Evolutionary conservation across 1,140 invertebrate genomes (phyloP).

Genomic region (Leptonema lineaticorne): DNA sequence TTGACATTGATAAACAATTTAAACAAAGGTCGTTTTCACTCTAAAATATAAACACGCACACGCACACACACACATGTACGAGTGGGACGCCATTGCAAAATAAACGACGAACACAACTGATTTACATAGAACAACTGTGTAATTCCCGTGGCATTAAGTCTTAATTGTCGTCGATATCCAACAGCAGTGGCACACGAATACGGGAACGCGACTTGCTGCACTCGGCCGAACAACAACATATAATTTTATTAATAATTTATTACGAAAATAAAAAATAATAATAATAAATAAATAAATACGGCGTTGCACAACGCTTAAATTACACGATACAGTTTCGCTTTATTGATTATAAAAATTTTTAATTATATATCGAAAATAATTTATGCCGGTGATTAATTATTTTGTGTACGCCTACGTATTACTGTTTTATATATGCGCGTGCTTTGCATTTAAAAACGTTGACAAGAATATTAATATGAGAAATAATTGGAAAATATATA

Average conservation of each 20-base stretch:
- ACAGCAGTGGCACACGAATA: no score
- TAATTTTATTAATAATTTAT: neutral
- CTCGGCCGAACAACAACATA: neutral
- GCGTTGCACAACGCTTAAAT: no score
- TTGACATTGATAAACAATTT: no score
- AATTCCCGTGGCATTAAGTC: conserved; percentile 42
- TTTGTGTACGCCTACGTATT: neutral
- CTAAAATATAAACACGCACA: no score
- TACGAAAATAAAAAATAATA: neutral
- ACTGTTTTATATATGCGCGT: no score
- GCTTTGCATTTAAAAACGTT: no score
- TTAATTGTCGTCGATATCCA: conserved; percentile 43
- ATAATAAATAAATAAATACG: neutral
- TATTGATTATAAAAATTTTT: neutral
- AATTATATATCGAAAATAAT: neutral
- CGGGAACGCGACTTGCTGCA: neutral
- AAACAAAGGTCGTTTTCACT: no score
- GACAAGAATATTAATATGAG: no score
- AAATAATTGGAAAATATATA: no score
- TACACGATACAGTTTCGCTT: neutral
- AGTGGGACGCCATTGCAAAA: conserved; percentile 35
- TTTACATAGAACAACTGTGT: conserved; percentile 44
- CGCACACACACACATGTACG: no score
- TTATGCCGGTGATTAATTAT: neutral
- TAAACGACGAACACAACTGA: conserved; percentile 40